These are phyloP conservation scores for Saccopteryx leptura DNA, from an alignment of 2,113 vertebrate genomes.

Conservation along the genomic window DNA sequence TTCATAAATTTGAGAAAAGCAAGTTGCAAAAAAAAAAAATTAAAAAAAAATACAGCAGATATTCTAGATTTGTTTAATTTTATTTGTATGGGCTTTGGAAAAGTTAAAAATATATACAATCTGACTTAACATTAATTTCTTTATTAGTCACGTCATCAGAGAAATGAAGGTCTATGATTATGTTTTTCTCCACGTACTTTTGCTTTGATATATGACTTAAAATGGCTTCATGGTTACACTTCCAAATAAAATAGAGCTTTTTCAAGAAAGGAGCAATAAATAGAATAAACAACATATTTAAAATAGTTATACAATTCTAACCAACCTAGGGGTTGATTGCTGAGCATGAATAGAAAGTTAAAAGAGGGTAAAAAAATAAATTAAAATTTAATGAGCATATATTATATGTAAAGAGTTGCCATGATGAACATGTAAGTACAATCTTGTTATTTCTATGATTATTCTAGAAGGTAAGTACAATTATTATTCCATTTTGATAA, in stretches of 20 bases:
- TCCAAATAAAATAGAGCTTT: background rate
- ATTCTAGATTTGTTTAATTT: background rate
- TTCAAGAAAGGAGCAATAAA: background rate
- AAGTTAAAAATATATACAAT: background rate
- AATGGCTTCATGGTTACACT: background rate
- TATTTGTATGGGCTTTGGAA: background rate
- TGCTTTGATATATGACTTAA: background rate
- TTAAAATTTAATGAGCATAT: background rate
- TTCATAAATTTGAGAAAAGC: background rate
- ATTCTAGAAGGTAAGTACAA: background rate
- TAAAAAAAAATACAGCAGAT: background rate
- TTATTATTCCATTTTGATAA: background rate
- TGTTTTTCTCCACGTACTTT: background rate
- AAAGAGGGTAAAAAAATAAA: background rate
- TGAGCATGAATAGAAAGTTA: background rate
- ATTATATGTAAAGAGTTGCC: background rate
- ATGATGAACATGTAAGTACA: background rate
- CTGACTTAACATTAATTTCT: background rate
- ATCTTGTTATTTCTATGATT: background rate
- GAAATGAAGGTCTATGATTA: background rate
- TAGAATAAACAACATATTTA: background rate
- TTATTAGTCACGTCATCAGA: background rate
- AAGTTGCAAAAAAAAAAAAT: background rate
- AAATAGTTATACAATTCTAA: slow-evolving; percentile 3
- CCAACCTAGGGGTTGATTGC: background rate